A percentile compares a stretch with the other conserved stretches of the same genome.
Evolutionary conservation across 2,888 invertebrate species (phyloP).

Genomic region (Ceraclea dissimilis): DNA sequence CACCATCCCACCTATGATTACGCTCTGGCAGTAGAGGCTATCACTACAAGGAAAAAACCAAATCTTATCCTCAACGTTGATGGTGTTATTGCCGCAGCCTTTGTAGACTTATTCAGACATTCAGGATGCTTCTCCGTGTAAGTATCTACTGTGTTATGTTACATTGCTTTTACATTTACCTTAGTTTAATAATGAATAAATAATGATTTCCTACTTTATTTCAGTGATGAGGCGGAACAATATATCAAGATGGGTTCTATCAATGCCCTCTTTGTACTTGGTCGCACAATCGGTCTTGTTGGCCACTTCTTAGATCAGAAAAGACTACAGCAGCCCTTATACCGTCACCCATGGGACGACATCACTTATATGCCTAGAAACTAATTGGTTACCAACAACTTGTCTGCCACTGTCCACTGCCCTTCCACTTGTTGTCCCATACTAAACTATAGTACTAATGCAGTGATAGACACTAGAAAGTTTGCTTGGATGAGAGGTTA

Average conservation of each 20-base stretch:
- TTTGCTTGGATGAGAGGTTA: too few relatives aligned
- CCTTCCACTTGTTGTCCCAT: too few relatives aligned
- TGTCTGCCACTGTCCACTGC: neutral
- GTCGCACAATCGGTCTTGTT: constrained; percentile 96
- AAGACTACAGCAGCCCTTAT: constrained; percentile 95
- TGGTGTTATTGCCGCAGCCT: constrained; percentile 94
- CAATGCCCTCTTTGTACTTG: constrained; percentile 96
- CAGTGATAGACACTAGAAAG: too few relatives aligned
- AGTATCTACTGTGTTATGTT: too few relatives aligned
- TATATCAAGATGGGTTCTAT: constrained; percentile 97
- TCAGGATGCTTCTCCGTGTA: constrained; percentile 90
- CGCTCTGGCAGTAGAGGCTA: constrained; percentile 96
- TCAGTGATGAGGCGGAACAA: constrained; percentile 91
- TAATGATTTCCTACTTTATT: constrained; percentile 6
- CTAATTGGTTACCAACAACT: constrained; percentile 4
- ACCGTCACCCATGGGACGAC: constrained; percentile 99
- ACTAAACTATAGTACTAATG: neutral
- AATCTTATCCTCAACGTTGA: constrained; percentile 99
- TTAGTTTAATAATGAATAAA: neutral
- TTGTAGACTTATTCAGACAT: constrained; percentile 92
- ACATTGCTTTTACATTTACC: neutral
- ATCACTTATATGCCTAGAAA: constrained; percentile 55
- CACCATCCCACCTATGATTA: constrained; percentile 90
- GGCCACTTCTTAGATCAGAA: constrained; percentile 99
- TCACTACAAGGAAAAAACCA: constrained; percentile 99